These are phyloP conservation scores for Corticium candelabrum DNA, from an alignment of 37 sponge, comb jelly and placozoan species.

Conservation along the genomic window DNA sequence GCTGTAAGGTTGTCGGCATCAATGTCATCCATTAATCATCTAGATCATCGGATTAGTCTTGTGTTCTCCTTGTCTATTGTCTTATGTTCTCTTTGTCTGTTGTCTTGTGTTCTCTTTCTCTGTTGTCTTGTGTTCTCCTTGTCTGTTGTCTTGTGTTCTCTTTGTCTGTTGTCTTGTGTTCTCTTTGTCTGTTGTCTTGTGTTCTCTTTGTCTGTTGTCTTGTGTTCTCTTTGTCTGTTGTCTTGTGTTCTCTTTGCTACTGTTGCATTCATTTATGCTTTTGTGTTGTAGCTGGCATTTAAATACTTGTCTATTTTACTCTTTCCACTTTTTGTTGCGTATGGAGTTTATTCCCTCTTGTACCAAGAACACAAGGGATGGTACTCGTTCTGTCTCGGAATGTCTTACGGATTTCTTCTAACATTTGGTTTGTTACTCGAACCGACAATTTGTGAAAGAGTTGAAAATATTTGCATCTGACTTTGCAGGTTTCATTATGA, in stretches of 20 bases:
- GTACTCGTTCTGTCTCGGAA: conserved; percentile 87
- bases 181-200: neutral
- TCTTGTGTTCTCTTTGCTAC: no score
- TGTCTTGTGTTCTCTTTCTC: no score
- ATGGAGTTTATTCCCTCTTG: conserved; percentile 91
- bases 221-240: neutral
- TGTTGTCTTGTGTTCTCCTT: neutral
- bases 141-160: neutral
- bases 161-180: neutral
- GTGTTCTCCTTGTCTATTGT: no score
- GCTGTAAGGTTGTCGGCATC: no score
- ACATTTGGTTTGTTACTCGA: conserved; percentile 88
- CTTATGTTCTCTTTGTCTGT: no score
- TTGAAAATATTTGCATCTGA: neutral
- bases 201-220: neutral
- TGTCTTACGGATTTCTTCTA: conserved; percentile 94
- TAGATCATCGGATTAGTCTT: no score
- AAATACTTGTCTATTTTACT: conserved; percentile 85
- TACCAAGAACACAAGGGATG: conserved; percentile 99
- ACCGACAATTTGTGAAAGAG: neutral
- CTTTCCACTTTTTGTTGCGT: conserved; percentile 84
- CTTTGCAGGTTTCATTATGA: conserved; percentile 82
- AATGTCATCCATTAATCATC: no score
- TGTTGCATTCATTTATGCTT: no score
- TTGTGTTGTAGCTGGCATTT: conserved; percentile 67